Evolutionary conservation across 2,888 invertebrate genomes (phyloP).

Genomic region (Leptopilina myrica): DNA sequence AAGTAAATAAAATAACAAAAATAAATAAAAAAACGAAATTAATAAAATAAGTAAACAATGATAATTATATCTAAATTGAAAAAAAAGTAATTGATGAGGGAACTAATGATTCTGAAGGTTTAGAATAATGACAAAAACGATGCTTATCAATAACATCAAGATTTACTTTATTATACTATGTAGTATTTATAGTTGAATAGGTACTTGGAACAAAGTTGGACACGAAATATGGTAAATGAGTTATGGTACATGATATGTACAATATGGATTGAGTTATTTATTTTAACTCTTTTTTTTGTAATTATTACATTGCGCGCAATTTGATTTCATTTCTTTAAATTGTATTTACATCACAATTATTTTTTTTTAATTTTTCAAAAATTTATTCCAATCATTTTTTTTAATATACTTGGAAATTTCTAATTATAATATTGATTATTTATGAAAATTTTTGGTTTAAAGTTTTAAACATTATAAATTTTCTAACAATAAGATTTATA

Average conservation of each 20-base stretch:
- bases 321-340: slow-evolving; percentile 53
- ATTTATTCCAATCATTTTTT: neutral
- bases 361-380: neutral
- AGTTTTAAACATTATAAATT: too few relatives aligned
- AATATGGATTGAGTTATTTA: slow-evolving; percentile 66
- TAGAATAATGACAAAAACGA: slow-evolving; percentile 54
- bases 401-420: neutral
- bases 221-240: slow-evolving; percentile 75
- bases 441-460: neutral
- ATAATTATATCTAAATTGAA: neutral
- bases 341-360: slow-evolving; percentile 39
- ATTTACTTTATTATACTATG: slow-evolving; percentile 75
- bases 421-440: neutral
- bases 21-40: too few relatives aligned
- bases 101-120: slow-evolving; percentile 25
- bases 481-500: too few relatives aligned
- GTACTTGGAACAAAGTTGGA: slow-evolving; percentile 75
- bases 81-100: neutral
- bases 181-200: slow-evolving; percentile 75
- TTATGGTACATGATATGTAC: slow-evolving; percentile 77
- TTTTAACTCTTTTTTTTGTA: slow-evolving; percentile 48
- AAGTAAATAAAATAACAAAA: too few relatives aligned
- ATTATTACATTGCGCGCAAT: slow-evolving; percentile 70
- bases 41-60: neutral
- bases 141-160: slow-evolving; percentile 76